These are phyloP conservation scores for Theonella swinhoei DNA, from an alignment of 37 sponge, comb jelly and placozoan genomes.

Conservation along the genomic window DNA sequence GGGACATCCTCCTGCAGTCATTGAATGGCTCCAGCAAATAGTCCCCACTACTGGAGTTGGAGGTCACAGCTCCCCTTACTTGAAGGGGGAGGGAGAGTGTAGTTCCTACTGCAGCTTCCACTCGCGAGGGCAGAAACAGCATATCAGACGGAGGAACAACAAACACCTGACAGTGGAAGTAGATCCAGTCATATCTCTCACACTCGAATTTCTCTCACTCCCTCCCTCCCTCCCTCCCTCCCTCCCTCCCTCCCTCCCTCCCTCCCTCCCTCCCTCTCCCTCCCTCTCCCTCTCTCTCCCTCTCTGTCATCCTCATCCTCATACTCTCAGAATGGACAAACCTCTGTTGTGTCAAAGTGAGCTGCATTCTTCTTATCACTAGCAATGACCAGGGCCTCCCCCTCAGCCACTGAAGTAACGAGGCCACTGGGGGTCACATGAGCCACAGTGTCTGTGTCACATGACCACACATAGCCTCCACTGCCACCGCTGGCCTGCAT, in stretches of 20 bases:
- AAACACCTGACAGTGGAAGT: slow-evolving; percentile 43
- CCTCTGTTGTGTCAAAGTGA: slow-evolving; percentile 58
- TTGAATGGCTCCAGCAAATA: slow-evolving; percentile 27
- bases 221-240: no score
- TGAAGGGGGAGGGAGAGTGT: slow-evolving; percentile 63
- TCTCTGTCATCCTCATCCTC: neutral
- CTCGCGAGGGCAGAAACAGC: slow-evolving; percentile 63
- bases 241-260: neutral
- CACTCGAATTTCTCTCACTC: neutral
- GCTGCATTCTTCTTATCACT: slow-evolving; percentile 55
- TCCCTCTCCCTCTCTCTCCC: neutral
- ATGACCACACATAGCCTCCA: slow-evolving; percentile 84
- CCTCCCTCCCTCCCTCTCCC: neutral
- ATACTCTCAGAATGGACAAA: neutral
- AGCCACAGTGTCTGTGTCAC: slow-evolving; percentile 46
- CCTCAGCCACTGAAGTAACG: slow-evolving; percentile 26
- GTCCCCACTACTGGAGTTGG: neutral
- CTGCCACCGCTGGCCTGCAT: slow-evolving; percentile 81
- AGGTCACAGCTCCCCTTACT: slow-evolving; percentile 31
- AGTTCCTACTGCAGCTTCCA: slow-evolving; percentile 72
- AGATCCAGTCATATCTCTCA: neutral
- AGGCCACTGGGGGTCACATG: slow-evolving; percentile 40
- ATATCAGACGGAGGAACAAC: slow-evolving; percentile 80
- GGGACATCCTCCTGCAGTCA: slow-evolving; percentile 40
- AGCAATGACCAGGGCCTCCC: slow-evolving; percentile 45